Evolutionary conservation across 2,113 vertebrate genomes (phyloP).

Genomic region (Ammodytes dubius): DNA sequence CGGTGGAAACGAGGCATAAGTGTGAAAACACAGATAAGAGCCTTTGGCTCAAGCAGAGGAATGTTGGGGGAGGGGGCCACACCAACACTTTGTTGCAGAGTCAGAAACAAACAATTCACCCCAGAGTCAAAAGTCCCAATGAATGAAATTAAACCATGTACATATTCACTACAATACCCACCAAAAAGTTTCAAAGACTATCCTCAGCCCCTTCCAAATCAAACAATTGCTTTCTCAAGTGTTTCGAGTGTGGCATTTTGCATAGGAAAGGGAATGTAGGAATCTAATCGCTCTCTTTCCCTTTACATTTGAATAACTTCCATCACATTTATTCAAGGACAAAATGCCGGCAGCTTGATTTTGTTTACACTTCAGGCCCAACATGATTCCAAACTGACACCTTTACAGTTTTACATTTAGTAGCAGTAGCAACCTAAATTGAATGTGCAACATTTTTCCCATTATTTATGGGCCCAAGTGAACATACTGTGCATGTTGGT

Average conservation of each 20-base stretch:
- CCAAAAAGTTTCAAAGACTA: background rate
- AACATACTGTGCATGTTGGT: background rate
- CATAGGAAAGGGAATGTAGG: background rate
- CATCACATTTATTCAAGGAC: background rate
- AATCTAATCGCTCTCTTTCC: background rate
- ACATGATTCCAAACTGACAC: background rate
- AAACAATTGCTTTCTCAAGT: background rate
- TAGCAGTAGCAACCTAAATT: background rate
- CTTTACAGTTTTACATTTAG: background rate
- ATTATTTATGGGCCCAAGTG: background rate
- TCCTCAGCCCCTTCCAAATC: background rate
- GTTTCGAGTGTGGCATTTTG: conserved; percentile 16
- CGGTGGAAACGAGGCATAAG: too few species aligned
- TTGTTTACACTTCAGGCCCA: background rate
- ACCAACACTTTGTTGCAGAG: too few species aligned
- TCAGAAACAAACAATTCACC: too few species aligned
- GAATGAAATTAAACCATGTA: too few species aligned
- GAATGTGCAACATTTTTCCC: background rate
- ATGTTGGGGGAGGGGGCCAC: too few species aligned
- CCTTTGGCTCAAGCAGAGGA: too few species aligned
- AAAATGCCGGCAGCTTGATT: background rate
- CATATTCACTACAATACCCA: too few species aligned
- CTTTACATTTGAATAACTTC: background rate
- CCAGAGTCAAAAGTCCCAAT: too few species aligned
- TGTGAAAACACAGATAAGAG: too few species aligned